These are phyloP conservation scores for Cheilosia vernalis DNA, from an alignment of 2,888 invertebrate genomes.

Conservation along the genomic window DNA sequence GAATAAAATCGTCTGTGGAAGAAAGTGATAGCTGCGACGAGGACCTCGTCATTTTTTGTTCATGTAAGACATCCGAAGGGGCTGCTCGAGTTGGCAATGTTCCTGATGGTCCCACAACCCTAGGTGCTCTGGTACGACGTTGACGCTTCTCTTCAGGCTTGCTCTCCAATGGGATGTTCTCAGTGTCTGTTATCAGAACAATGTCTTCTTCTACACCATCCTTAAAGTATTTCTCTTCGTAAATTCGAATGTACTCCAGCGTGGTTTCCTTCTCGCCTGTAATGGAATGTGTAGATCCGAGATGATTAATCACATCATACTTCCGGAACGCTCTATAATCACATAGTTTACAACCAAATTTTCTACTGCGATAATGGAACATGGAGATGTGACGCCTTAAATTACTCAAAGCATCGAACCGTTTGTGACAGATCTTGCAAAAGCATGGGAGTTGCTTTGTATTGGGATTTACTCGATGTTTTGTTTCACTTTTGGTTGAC, in stretches of 20 bases:
- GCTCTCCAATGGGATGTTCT: slow-evolving; percentile 56
- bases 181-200: slow-evolving; percentile 78
- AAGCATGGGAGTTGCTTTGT: slow-evolving; percentile 80
- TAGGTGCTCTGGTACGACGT: slow-evolving; percentile 74
- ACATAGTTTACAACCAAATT: slow-evolving; percentile 90
- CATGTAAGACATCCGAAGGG: slow-evolving; percentile 24
- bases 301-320: slow-evolving; percentile 87
- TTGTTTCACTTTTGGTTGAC: slow-evolving; percentile 36
- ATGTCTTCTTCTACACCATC: slow-evolving; percentile 82
- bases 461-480: slow-evolving; percentile 54
- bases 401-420: slow-evolving; percentile 82
- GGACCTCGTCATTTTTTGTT: slow-evolving; percentile 77
- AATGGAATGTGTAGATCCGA: slow-evolving; percentile 86
- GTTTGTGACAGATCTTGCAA: slow-evolving; percentile 82
- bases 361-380: slow-evolving; percentile 84
- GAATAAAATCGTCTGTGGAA: slow-evolving; percentile 72
- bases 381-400: slow-evolving; percentile 83
- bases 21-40: slow-evolving; percentile 75
- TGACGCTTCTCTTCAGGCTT: slow-evolving; percentile 72
- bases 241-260: slow-evolving; percentile 80
- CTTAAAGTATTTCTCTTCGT: slow-evolving; percentile 80
- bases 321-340: slow-evolving; percentile 88
- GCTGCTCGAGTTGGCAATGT: slow-evolving; percentile 31
- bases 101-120: slow-evolving; percentile 56
- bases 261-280: slow-evolving; percentile 84